Conservation (phyloP, 2,797 vertebrate genomes). For the Poecile montanus region DNA sequence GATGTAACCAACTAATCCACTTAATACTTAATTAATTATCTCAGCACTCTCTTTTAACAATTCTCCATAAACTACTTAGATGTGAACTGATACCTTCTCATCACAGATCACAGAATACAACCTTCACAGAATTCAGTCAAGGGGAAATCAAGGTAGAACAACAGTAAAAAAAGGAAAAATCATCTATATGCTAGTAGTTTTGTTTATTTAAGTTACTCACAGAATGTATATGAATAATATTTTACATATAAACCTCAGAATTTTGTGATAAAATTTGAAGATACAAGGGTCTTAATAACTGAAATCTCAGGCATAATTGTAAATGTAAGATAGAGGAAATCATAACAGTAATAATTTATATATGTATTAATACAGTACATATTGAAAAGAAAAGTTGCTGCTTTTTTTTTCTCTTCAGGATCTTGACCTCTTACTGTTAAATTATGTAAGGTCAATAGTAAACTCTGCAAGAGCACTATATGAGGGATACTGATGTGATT, state of each 20-base stretch:
- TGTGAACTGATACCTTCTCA: slow-evolving; percentile 33
- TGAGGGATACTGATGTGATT: neutral
- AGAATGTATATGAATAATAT: neutral
- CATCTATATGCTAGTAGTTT: neutral
- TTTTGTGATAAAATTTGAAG: neutral
- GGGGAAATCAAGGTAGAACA: slow-evolving; percentile 39
- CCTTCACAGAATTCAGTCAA: slow-evolving; percentile 44
- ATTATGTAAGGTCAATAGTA: neutral
- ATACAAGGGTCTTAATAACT: neutral
- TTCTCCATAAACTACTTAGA: slow-evolving; percentile 40
- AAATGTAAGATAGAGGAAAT: neutral
- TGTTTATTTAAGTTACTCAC: neutral
- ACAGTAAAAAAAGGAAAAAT: neutral
- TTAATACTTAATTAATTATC: slow-evolving; percentile 69
- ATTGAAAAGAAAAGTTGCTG: neutral
- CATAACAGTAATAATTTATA: neutral
- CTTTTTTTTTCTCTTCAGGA: neutral
- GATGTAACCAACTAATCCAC: slow-evolving; percentile 59
- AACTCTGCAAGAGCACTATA: neutral
- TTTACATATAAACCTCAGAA: neutral
- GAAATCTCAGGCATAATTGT: neutral
- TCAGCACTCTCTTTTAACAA: slow-evolving; percentile 35
- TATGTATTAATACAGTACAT: neutral
- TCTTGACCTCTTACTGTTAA: neutral
- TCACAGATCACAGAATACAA: slow-evolving; percentile 21